Conservation (phyloP, 2,888 invertebrate species). For the Stegophylla sp. region DNA sequence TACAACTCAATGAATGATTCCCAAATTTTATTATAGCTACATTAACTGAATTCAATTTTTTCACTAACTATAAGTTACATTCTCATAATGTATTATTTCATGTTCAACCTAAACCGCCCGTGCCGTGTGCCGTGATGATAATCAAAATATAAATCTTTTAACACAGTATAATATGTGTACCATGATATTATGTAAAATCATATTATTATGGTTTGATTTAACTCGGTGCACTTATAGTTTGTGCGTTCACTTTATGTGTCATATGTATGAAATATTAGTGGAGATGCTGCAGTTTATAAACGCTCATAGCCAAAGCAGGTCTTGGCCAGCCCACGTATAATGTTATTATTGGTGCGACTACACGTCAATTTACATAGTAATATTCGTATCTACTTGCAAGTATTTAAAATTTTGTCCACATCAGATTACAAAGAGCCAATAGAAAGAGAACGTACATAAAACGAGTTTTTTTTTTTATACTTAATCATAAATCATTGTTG, state of each 20-base stretch:
- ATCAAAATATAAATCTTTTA: neutral
- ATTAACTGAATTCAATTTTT: slow-evolving; percentile 2
- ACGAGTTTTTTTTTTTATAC: slow-evolving; percentile 53
- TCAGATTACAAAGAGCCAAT: neutral
- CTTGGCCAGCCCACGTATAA: neutral
- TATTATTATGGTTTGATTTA: neutral
- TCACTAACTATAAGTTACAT: neutral
- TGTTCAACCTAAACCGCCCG: neutral
- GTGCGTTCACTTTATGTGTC: neutral
- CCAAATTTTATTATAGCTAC: neutral
- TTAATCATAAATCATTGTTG: slow-evolving; percentile 50
- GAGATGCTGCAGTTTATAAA: slow-evolving; percentile 1
- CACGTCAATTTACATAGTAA: neutral
- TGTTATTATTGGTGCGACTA: neutral
- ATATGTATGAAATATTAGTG: neutral
- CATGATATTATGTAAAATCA: neutral
- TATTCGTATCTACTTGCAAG: neutral
- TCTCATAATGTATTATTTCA: neutral
- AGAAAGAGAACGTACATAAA: slow-evolving; percentile 45
- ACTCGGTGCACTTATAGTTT: neutral
- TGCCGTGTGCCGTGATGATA: neutral
- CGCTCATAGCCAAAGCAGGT: neutral
- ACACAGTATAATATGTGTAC: neutral
- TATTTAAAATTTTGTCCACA: slow-evolving; percentile 32
- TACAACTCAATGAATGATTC: slow-evolving; percentile 20